Conservation (phyloP, 2,888 invertebrate species). For the Malthinus seriepunctatus region DNA sequence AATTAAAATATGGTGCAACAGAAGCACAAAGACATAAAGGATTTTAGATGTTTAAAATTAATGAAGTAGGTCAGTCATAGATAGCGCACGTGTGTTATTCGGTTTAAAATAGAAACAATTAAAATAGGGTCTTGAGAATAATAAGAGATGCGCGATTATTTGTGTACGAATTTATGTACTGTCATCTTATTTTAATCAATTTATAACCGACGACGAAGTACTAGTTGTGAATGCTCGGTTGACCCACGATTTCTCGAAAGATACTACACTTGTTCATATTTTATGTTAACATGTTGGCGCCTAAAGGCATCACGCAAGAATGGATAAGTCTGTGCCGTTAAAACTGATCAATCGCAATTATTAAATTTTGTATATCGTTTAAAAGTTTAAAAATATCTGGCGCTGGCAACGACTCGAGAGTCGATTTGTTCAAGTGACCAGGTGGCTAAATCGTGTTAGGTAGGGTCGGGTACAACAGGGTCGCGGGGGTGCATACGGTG, state of each 20-base stretch:
- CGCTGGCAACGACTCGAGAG: background rate
- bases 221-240: constrained; percentile 2
- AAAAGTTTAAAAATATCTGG: background rate
- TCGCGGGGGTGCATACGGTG: constrained; percentile 29
- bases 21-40: background rate
- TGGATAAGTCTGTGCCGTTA: constrained; percentile 1
- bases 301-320: constrained; percentile 3
- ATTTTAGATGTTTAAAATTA: background rate
- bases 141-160: constrained; percentile 1
- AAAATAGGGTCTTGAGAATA: no score
- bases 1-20: background rate
- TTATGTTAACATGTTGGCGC: background rate
- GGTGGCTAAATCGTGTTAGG: constrained; percentile 38
- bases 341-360: background rate
- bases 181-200: constrained; percentile 13
- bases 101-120: background rate
- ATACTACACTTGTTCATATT: constrained; percentile 3
- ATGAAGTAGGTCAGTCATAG: background rate
- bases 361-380: constrained; percentile 1
- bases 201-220: constrained; percentile 8
- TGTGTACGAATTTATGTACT: constrained; percentile 19
- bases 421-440: constrained; percentile 33
- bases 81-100: background rate
- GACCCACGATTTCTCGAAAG: constrained; percentile 1
- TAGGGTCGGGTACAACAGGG: constrained; percentile 27